Conservation (phyloP, 2,888 invertebrate species). For the Agrochola circellaris region DNA sequence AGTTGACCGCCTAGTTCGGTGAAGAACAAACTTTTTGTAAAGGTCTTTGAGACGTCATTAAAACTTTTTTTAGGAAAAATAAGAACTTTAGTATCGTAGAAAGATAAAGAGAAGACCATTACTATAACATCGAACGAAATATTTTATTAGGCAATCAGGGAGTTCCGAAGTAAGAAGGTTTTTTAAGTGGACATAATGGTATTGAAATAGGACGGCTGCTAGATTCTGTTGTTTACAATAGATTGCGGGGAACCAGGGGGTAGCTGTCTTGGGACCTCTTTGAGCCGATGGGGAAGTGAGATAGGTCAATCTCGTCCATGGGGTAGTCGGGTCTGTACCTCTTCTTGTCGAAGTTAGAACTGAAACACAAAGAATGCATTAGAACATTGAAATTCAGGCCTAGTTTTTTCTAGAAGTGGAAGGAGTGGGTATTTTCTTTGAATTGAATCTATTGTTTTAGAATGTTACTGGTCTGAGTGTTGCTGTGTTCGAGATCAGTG, state of each 20-base stretch:
- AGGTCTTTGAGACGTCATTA: constrained; percentile 57
- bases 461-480: neutral
- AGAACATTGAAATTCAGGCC: neutral
- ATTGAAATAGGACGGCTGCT: constrained; percentile 44
- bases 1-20: constrained; percentile 34
- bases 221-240: constrained; percentile 59
- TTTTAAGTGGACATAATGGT: constrained; percentile 41
- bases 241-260: constrained; percentile 62
- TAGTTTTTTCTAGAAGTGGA: neutral
- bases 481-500: constrained; percentile 19
- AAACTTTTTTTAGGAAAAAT: constrained; percentile 60
- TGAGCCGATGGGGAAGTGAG: constrained; percentile 86
- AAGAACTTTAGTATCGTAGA: constrained; percentile 41
- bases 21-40: constrained; percentile 32
- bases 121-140: constrained; percentile 43
- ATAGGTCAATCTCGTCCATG: constrained; percentile 88
- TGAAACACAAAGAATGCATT: constrained; percentile 58
- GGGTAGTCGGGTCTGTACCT: constrained; percentile 84
- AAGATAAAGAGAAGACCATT: constrained; percentile 59
- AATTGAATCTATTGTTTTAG: neutral
- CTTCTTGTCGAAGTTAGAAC: constrained; percentile 80
- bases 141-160: constrained; percentile 58
- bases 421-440: neutral
- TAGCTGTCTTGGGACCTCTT: constrained; percentile 77
- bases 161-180: constrained; percentile 34